Evolutionary conservation across 2,113 vertebrate species (phyloP), one percentile per base, ranked within the genome.

Genomic region (Aleadryas rufinucha): DNA sequence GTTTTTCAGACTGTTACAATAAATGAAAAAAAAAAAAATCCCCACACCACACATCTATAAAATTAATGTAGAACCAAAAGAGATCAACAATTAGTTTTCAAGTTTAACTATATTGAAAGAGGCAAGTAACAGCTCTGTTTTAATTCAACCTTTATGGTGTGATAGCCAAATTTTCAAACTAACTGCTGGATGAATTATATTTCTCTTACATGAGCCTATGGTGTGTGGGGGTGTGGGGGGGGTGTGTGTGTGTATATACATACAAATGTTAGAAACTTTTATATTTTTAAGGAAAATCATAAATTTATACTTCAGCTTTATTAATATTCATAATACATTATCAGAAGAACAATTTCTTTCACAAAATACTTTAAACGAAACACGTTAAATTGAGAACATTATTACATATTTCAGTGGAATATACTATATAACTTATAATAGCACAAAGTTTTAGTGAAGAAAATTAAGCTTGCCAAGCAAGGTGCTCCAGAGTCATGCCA

Each of bases 11-110:
- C 23, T 50, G 15, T 53, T 59, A 70, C 3, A 57, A 59, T 53
- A 47, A 81, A 66, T 1, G 1, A 56, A 57, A 31, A 35, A 54
- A 60, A 28, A 54, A 59, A 24, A 60, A 22, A 21, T 4, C 1
- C 13, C 11, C 10, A 49, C 10, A 41, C 3, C 1, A 2, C 9
- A 0, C 16, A 75, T 8, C 19, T 45, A 26, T 9, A 56, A 83
- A 35, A 68, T 47, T 44, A 37, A 66, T 5, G 5, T 24, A 80
- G 27, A 88, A 87, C 3, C 4, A 53, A 66, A 68, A 47, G 11
- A 84, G 70, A 89, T 50, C 14, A 86, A 50, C 6, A 20, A 31
- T 53, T 74, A 65, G 9, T 59, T 35, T 66, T 54, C 37, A 87
- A 81, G 23, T 90, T 75, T 47, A 90, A 54, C 19, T 53, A 22